A percentile compares a stretch with the other conserved stretches of the same genome.
These are phyloP conservation scores for Sylvia atricapilla DNA, from an alignment of 2,113 vertebrate species.

Conservation along the genomic window DNA sequence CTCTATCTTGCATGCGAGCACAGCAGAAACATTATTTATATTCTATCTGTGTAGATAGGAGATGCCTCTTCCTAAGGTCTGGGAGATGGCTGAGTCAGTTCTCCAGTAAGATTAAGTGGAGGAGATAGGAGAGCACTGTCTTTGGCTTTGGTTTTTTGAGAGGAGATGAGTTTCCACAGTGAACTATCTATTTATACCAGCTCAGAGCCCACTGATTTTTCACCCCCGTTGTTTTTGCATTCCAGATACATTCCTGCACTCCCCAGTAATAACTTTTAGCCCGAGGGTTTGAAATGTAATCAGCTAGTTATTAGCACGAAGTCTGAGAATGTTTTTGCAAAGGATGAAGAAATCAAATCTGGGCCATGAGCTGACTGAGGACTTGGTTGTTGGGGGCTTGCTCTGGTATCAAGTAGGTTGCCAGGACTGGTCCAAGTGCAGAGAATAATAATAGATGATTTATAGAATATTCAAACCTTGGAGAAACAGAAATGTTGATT, in stretches of 20 bases:
- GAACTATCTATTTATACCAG: slow-evolving; percentile 19
- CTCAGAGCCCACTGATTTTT: slow-evolving; percentile 43
- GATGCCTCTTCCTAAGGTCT: background rate
- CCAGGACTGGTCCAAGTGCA: background rate
- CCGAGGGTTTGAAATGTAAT: slow-evolving; percentile 54
- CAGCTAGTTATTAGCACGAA: slow-evolving; percentile 35
- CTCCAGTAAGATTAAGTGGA: background rate
- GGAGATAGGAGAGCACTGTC: background rate
- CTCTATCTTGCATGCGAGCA: background rate
- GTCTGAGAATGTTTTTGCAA: slow-evolving; percentile 47
- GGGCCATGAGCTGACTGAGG: background rate
- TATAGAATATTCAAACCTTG: background rate
- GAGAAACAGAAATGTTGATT: background rate
- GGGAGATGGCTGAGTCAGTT: background rate
- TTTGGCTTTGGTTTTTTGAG: background rate
- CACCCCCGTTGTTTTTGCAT: slow-evolving; percentile 26
- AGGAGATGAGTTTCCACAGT: background rate
- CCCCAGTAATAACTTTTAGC: slow-evolving; percentile 51
- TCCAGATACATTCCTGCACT: slow-evolving; percentile 50
- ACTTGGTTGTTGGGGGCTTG: background rate
- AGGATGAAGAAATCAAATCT: background rate
- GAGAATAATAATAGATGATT: background rate
- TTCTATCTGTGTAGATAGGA: background rate
- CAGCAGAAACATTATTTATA: background rate
- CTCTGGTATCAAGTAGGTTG: background rate